Conservation (phyloP, 2,888 invertebrate genomes). For the Coenonympha glycerion region DNA sequence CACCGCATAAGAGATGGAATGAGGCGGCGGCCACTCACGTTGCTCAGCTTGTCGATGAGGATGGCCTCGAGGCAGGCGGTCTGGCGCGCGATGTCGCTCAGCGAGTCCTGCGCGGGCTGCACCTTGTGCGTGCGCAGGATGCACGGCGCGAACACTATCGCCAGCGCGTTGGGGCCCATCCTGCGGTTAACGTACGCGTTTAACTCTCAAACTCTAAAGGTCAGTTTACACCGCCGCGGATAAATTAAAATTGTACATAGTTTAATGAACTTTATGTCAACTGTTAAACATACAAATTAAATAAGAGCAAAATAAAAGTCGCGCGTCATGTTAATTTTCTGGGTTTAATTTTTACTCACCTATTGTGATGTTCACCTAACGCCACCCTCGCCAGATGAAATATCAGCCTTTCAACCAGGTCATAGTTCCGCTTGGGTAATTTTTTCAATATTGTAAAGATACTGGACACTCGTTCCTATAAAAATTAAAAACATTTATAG, state of each 20-base stretch:
- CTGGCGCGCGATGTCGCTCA: constrained; percentile 92
- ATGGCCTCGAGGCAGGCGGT: constrained; percentile 94
- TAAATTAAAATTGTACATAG: no score
- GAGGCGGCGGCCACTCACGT: constrained; percentile 44
- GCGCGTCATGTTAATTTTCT: no score
- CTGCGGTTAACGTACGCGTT: constrained; percentile 43
- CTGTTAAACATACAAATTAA: no score
- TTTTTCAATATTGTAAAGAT: constrained; percentile 91
- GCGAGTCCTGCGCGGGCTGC: constrained; percentile 92
- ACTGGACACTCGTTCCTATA: constrained; percentile 86
- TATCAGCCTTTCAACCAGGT: constrained; percentile 92
- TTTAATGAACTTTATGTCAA: no score
- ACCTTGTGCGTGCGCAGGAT: constrained; percentile 90
- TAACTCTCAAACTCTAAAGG: not conserved
- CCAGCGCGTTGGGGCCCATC: constrained; percentile 93
- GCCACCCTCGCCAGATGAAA: constrained; percentile 95
- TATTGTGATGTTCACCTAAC: constrained; percentile 87
- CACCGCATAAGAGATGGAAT: not conserved
- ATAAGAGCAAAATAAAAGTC: no score
- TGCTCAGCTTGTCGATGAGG: constrained; percentile 86
- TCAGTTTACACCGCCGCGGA: no score
- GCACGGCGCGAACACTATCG: constrained; percentile 96
- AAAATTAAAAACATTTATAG: no score
- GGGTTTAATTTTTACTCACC: constrained; percentile 41
- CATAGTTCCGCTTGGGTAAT: constrained; percentile 91